Evolutionary conservation across 2,888 invertebrate genomes (phyloP).

Genomic region (Stenotaenia linearis): DNA sequence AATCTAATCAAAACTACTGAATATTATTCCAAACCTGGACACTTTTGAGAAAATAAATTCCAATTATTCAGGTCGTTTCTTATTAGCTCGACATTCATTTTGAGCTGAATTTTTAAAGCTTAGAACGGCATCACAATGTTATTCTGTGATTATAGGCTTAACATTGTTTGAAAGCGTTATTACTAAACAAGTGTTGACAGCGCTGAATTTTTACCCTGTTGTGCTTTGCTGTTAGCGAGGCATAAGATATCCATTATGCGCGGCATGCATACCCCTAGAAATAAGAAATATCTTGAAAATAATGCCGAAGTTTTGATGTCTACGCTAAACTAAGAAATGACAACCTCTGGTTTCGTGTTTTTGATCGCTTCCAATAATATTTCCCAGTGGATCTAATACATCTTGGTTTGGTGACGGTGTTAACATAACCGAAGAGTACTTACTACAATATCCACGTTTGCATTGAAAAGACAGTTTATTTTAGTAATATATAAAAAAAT

Average conservation of each 20-base stretch:
- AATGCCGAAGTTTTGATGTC: too few species aligned
- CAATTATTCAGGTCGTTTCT: neutral
- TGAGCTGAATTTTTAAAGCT: neutral
- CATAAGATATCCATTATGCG: constrained; percentile 29
- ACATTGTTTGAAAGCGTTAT: neutral
- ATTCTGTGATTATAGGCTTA: too few species aligned
- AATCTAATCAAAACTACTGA: neutral
- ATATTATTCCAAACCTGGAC: neutral
- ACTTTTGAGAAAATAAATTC: neutral
- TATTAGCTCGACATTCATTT: neutral
- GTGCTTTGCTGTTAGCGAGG: neutral
- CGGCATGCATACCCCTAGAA: constrained; percentile 29
- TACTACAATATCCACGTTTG: constrained; percentile 29
- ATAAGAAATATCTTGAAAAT: neutral
- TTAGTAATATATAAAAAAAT: neutral
- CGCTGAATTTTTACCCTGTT: constrained; percentile 15
- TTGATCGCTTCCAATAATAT: neutral
- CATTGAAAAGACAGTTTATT: neutral
- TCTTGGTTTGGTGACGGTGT: constrained; percentile 34
- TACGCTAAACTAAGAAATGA: neutral
- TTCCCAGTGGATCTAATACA: constrained; percentile 27
- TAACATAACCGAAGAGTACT: constrained; percentile 28
- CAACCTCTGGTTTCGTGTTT: neutral
- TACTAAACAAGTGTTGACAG: constrained; percentile 29
- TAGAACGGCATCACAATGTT: too few species aligned